These are phyloP conservation scores for Apeltes quadracus DNA, from an alignment of 2,113 vertebrate species.

Conservation along the genomic window DNA sequence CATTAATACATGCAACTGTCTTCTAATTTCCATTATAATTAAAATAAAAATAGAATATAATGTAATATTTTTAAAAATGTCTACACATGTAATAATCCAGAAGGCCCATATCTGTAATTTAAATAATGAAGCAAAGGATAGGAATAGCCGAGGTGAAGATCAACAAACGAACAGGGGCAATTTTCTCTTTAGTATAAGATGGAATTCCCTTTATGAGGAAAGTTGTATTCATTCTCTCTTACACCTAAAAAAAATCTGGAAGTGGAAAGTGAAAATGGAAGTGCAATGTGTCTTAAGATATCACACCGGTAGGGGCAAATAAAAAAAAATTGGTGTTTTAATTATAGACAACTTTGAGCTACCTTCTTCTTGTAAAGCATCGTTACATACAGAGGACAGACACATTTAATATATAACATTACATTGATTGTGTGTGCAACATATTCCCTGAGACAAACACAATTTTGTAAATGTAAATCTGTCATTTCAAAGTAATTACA, in stretches of 20 bases:
- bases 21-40: neutral
- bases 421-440: conserved; percentile 47
- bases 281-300: neutral
- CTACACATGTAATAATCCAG: neutral
- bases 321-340: conserved; percentile 22
- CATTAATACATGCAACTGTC: neutral
- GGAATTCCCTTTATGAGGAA: too few species aligned
- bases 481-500: conserved; percentile 13
- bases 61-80: neutral
- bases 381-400: conserved; percentile 15
- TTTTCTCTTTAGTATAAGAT: too few species aligned
- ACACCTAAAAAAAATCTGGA: neutral
- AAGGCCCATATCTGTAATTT: neutral
- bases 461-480: conserved; percentile 1
- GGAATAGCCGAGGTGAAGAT: neutral
- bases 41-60: neutral
- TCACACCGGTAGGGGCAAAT: neutral
- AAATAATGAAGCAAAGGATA: neutral
- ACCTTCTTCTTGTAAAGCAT: conserved; percentile 8
- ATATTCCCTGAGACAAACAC: conserved; percentile 57
- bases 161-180: neutral
- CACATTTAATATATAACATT: conserved; percentile 9
- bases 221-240: neutral
- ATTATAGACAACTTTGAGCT: conserved; percentile 19
- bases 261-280: too few species aligned